These are phyloP conservation scores for Zeugodacus cucurbitae DNA, from an alignment of 1,140 invertebrate genomes.

Conservation along the genomic window DNA sequence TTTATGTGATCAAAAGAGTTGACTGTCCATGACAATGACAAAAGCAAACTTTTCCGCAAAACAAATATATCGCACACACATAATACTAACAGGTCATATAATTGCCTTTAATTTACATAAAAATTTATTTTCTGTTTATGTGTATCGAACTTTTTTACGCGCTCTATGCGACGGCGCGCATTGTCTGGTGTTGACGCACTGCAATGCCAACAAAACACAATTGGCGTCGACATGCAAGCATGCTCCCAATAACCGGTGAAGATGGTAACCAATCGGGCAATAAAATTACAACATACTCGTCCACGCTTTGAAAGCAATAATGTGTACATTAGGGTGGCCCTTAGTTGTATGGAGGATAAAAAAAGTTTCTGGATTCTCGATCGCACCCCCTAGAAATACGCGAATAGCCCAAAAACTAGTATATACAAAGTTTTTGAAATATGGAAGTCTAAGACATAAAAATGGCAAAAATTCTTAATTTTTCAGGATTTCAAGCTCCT, in stretches of 20 bases:
- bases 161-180: background rate
- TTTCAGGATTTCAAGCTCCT: too few species aligned
- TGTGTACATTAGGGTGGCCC: too few species aligned
- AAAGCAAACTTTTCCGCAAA: background rate
- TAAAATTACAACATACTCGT: constrained; percentile 20
- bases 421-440: too few species aligned
- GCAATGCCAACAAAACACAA: background rate
- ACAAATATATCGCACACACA: background rate
- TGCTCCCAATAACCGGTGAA: background rate
- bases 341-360: too few species aligned
- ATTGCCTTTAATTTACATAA: background rate
- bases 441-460: too few species aligned
- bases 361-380: too few species aligned
- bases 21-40: constrained; percentile 1
- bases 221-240: constrained; percentile 1
- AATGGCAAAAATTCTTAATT: too few species aligned
- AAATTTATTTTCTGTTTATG: background rate
- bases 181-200: background rate
- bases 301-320: background rate
- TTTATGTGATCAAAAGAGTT: background rate
- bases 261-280: background rate
- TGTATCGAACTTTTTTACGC: background rate
- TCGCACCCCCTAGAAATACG: too few species aligned
- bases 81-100: background rate
- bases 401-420: too few species aligned